phyloP scores from a whole-genome alignment of 2,797 vertebrate genomes.

The Pangasius sanitwongsei region DNA sequence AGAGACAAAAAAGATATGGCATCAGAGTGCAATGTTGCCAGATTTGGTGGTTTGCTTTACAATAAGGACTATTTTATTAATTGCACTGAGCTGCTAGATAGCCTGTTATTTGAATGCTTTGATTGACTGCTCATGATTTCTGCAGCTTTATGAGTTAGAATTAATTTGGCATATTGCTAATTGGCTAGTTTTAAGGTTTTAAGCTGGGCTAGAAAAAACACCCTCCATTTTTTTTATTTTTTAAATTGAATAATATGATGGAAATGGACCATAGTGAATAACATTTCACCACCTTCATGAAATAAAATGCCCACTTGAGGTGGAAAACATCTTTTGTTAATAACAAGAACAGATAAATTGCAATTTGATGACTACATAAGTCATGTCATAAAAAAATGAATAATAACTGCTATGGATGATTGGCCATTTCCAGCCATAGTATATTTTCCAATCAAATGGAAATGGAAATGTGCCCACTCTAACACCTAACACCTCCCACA shows the following conservation, averaged over 20 bases:
- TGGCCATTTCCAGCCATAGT: not conserved
- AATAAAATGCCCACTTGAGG: not conserved
- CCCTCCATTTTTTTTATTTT: too few relatives aligned
- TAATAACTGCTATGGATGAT: not conserved
- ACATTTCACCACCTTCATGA: not conserved
- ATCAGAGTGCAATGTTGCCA: conserved; percentile 38
- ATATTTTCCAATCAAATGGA: not conserved
- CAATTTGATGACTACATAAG: not conserved
- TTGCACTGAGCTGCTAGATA: not conserved
- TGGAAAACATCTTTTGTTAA: not conserved
- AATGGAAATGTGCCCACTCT: not conserved
- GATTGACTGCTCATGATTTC: not conserved
- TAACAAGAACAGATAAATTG: not conserved
- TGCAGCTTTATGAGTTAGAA: not conserved
- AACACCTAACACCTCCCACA: not conserved
- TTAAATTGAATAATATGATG: not conserved
- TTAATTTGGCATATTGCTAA: not conserved
- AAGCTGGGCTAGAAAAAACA: not conserved
- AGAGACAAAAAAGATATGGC: conserved; percentile 76
- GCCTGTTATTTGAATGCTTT: not conserved
- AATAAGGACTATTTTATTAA: not conserved
- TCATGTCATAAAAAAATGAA: not conserved
- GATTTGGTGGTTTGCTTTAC: not conserved
- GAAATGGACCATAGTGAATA: not conserved
- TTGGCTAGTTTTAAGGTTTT: not conserved